A percentile compares a stretch with the other conserved stretches of the same genome.
Conservation (phyloP, 2,113 vertebrate species). For the Onychostruthus taczanowskii region DNA sequence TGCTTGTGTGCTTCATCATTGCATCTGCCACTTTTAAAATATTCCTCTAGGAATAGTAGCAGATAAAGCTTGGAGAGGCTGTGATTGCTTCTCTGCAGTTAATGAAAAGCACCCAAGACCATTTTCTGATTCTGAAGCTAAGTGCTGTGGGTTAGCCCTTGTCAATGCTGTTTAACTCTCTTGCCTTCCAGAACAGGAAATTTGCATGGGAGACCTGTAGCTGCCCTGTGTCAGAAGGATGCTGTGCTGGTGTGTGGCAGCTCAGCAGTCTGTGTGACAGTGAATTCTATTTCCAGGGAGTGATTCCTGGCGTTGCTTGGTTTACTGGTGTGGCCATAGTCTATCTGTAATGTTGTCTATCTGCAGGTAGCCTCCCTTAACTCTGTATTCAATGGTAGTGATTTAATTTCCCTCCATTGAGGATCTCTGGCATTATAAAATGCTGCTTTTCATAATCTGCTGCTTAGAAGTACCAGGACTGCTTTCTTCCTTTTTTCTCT, state of each 20-base stretch:
- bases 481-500: neutral
- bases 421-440: neutral
- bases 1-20: neutral
- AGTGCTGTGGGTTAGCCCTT: neutral
- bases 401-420: neutral
- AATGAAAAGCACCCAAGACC: neutral
- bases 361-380: neutral
- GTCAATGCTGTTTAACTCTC: neutral
- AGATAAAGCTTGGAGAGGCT: neutral
- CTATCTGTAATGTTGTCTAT: rapidly evolving
- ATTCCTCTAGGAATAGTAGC: neutral
- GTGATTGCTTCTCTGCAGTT: neutral
- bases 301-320: neutral
- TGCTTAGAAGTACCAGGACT: neutral
- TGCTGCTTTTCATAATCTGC: neutral
- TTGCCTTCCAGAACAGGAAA: neutral
- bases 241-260: too few relatives aligned
- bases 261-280: neutral
- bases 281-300: neutral
- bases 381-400: neutral
- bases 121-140: neutral
- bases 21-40: neutral
- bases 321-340: neutral
- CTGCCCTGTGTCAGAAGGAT: neutral
- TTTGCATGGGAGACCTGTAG: neutral